Base-by-base conservation (phyloP, 2,113 vertebrate species). In the Sebastes schlegelii region DNA sequence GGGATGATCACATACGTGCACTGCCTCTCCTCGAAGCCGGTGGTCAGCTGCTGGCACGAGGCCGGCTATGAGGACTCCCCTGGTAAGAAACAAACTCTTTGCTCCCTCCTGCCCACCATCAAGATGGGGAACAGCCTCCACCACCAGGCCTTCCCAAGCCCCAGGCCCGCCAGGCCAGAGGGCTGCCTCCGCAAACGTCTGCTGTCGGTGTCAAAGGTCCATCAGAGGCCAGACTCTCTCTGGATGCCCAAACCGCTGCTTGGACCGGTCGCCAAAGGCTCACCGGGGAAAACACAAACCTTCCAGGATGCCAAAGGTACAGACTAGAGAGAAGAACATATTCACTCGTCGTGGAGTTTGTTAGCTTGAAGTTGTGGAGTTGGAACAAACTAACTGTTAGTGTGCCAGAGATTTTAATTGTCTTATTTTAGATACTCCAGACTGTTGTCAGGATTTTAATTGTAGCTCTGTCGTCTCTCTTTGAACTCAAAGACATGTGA, bases 1-100 rank as follows among this genome's bases (percentile, higher is more conserved):
- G 92, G 90, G 93, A 97, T 96, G 96, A 96, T 96, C 83, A 94
- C 96, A 93, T 96, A 96, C 86, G 93, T 95, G 88, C 96, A 91
- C 73, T 96, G 96, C 93, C 93, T 97, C 92, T 94, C 94, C 26
- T 73, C 93, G 2, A 94, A 95, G 64, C 95, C 94, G 0, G 94
- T 92, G 94, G 94, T 96, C 86, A 94, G 94, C 76, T 97, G 96
- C 95, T 95, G 95, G 91, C 88, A 93, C 92, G 91, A 89, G 90
- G 90, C 93, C 92, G 95, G 94, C 94, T 93, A 95, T 90, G 94
- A 96, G 91, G 96, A 95, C 87, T 85, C 88, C 55, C 17, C 84
- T 40, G 81, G 89, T 0, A 86, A 95, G 69, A 94, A 95, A 77
- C 91, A 86, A 90, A 95, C 94, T 89, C 92, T 93, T 40, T 85